phyloP scores from a whole-genome alignment of 2,113 vertebrate species.

The Tachysurus fulvidraco region DNA sequence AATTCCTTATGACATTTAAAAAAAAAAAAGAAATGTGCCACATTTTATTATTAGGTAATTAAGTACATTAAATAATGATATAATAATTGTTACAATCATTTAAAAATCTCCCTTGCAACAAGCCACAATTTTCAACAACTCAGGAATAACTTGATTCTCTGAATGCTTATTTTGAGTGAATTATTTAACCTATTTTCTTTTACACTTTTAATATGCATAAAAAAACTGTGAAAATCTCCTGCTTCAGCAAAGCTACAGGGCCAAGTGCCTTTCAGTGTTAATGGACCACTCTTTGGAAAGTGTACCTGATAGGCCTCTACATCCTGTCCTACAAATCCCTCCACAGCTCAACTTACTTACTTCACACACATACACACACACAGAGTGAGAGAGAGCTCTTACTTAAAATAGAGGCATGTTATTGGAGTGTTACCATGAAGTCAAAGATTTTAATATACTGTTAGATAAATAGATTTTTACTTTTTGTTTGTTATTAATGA shows the following conservation, averaged over 20 bases:
- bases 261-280: background rate
- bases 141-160: background rate
- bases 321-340: slow-evolving; percentile 24
- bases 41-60: background rate
- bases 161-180: background rate
- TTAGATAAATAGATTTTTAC: background rate
- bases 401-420: background rate
- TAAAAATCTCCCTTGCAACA: background rate
- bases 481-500: background rate
- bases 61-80: background rate
- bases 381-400: background rate
- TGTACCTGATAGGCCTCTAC: slow-evolving; percentile 17
- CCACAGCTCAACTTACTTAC: slow-evolving; percentile 26
- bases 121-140: background rate
- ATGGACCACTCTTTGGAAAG: slow-evolving; percentile 6
- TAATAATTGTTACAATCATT: background rate
- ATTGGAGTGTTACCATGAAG: background rate
- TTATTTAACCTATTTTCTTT: background rate
- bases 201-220: background rate
- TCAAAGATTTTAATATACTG: no score
- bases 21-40: no score
- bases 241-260: background rate
- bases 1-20: no score
- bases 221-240: background rate
- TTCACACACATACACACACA: slow-evolving; percentile 13